Evolutionary conservation across 2,888 invertebrate genomes (phyloP).

Genomic region (Caenorhabditis afra): DNA sequence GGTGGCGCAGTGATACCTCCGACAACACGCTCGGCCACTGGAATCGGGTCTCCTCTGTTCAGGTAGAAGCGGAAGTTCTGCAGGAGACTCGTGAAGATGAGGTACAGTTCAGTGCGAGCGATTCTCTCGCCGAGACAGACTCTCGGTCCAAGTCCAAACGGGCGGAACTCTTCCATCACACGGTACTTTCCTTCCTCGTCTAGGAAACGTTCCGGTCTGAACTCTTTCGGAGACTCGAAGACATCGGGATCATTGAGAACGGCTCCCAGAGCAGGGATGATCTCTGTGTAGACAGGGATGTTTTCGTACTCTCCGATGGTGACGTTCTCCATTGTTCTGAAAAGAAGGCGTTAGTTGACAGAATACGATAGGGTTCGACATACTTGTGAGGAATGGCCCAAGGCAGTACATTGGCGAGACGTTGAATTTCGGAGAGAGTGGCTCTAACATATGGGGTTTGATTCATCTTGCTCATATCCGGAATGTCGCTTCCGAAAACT

Average conservation of each 20-base stretch:
- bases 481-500: constrained; percentile 55
- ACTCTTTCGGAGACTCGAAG: constrained; percentile 69
- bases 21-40: constrained; percentile 39
- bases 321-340: constrained; percentile 40
- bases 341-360: constrained; percentile 1
- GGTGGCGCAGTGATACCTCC: constrained; percentile 62
- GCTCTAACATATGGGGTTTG: constrained; percentile 72
- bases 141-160: constrained; percentile 68
- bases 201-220: constrained; percentile 69
- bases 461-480: constrained; percentile 52
- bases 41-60: constrained; percentile 52
- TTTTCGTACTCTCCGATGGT: constrained; percentile 45
- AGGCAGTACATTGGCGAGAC: constrained; percentile 78
- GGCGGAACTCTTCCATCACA: constrained; percentile 54
- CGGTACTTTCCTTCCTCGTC: constrained; percentile 52
- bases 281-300: constrained; percentile 68
- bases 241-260: constrained; percentile 64
- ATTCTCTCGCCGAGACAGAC: constrained; percentile 71
- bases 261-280: constrained; percentile 72
- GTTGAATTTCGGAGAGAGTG: constrained; percentile 74
- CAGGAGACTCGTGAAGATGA: constrained; percentile 71
- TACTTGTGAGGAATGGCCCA: constrained; percentile 78
- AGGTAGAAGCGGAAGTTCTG: constrained; percentile 72
- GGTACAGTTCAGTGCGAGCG: constrained; percentile 72
- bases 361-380: neutral